phyloP scores from a whole-genome alignment of 2,113 vertebrate species.

The Zosterops lateralis region DNA sequence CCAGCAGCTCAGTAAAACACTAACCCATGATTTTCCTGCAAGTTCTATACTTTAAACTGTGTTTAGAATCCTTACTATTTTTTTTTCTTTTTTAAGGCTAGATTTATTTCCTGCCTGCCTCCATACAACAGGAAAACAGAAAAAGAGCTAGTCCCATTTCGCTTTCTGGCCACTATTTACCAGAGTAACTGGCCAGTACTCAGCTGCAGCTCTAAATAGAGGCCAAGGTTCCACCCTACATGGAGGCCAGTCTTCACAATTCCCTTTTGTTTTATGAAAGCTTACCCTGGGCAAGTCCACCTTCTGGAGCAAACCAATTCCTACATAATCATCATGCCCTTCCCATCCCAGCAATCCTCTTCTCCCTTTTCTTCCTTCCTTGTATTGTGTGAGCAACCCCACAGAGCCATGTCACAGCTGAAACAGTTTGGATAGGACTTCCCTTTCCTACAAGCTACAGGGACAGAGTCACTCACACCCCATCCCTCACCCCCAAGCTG shows the following conservation, averaged over 20 bases:
- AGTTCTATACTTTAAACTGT: not conserved
- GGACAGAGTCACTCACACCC: not conserved
- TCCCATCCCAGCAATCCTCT: not conserved
- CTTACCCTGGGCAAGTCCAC: not conserved
- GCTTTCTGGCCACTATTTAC: not conserved
- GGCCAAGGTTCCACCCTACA: not conserved
- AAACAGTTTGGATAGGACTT: conserved; percentile 33
- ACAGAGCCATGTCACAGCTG: not conserved
- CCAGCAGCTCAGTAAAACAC: not conserved
- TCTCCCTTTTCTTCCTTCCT: conserved; percentile 43
- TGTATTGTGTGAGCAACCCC: conserved; percentile 10
- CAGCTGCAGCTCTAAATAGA: not conserved
- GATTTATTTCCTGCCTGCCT: not conserved
- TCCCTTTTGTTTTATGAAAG: not conserved
- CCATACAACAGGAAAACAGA: not conserved
- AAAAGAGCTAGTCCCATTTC: not conserved
- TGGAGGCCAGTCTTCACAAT: not conserved
- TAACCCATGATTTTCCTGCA: not conserved
- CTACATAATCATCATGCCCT: not conserved
- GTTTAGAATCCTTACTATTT: not conserved
- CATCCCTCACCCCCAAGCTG: not conserved
- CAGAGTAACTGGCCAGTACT: not conserved
- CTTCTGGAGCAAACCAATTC: not conserved
- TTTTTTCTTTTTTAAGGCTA: not conserved
- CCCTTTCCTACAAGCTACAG: not conserved